phyloP scores from a whole-genome alignment of 1,140 invertebrate genomes.

The Aphaenogaster ashmeadi region DNA sequence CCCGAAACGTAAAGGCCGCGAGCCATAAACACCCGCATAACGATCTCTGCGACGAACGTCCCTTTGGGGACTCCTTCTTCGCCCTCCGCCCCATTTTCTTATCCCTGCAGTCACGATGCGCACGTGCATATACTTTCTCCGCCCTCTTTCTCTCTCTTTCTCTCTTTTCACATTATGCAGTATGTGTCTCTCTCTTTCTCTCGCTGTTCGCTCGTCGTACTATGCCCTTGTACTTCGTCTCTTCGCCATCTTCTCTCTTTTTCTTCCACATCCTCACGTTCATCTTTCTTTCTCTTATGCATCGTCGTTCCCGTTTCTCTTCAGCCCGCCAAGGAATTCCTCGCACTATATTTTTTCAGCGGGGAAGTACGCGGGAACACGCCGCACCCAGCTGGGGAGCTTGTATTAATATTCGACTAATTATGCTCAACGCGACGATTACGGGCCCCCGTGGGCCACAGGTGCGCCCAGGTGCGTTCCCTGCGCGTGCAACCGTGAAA shows the following conservation, averaged over 20 bases:
- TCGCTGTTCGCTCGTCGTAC: not conserved
- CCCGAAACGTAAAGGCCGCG: slow-evolving; percentile 68
- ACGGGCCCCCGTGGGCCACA: slow-evolving; percentile 68
- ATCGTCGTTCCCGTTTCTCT: not conserved
- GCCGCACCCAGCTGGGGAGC: slow-evolving; percentile 53
- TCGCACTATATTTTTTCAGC: slow-evolving; percentile 54
- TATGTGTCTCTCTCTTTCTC: slow-evolving; percentile 34
- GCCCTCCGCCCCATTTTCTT: not conserved
- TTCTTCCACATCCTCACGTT: not conserved
- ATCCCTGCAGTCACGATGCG: slow-evolving; percentile 1
- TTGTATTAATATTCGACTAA: slow-evolving; percentile 77
- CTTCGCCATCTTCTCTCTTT: slow-evolving; percentile 6
- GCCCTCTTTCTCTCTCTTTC: not conserved
- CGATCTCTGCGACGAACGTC: slow-evolving; percentile 64
- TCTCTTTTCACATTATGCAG: not conserved
- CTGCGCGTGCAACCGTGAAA: slow-evolving; percentile 46
- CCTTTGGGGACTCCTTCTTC: slow-evolving; percentile 16
- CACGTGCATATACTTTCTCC: slow-evolving; percentile 42
- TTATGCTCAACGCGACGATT: slow-evolving; percentile 78
- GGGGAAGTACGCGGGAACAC: slow-evolving; percentile 28
- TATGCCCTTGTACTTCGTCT: not conserved
- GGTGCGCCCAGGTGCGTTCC: slow-evolving; percentile 67
- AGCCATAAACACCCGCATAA: slow-evolving; percentile 82
- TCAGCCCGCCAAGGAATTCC: slow-evolving; percentile 29
- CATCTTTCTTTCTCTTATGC: not conserved